phyloP scores from a whole-genome alignment of 2,888 invertebrate genomes.

The Trissoscelio sp. region DNA sequence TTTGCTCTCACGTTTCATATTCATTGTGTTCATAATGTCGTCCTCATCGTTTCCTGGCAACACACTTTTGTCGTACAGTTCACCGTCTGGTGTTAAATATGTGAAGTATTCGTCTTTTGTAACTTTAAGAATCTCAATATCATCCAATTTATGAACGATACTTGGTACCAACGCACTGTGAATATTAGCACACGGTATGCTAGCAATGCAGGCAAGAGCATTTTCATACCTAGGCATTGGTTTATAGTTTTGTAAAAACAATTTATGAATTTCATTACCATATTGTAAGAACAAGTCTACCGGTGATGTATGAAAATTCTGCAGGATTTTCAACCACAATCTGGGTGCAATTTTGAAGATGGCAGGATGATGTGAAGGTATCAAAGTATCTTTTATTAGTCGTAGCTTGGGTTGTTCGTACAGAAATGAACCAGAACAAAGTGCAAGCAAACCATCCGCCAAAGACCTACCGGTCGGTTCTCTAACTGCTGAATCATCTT shows the following conservation, averaged over 20 bases:
- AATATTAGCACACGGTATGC: constrained; percentile 87
- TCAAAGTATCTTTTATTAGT: constrained; percentile 88
- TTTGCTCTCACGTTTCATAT: constrained; percentile 97
- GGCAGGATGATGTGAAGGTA: constrained; percentile 91
- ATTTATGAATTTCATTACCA: constrained; percentile 85
- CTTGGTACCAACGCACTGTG: constrained; percentile 87
- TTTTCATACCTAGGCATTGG: constrained; percentile 86
- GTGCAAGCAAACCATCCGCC: constrained; percentile 84
- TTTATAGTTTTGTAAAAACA: constrained; percentile 86
- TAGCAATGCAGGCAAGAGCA: constrained; percentile 89
- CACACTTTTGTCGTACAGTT: constrained; percentile 94
- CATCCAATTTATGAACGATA: constrained; percentile 86
- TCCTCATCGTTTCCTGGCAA: constrained; percentile 86
- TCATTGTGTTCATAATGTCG: constrained; percentile 85
- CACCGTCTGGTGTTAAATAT: constrained; percentile 93
- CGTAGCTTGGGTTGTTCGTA: constrained; percentile 82
- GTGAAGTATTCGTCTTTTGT: constrained; percentile 92
- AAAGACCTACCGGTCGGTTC: constrained; percentile 86
- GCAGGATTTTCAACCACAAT: constrained; percentile 89
- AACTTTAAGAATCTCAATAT: constrained; percentile 88
- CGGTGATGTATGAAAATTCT: constrained; percentile 86
- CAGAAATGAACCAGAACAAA: constrained; percentile 84
- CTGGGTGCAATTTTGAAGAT: constrained; percentile 85
- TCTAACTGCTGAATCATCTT: constrained; percentile 78
- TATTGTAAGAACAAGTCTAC: constrained; percentile 86